A percentile compares a stretch with the other conserved stretches of the same genome.
Conservation (phyloP, 2,113 vertebrate genomes). For the Equus przewalskii region DNA sequence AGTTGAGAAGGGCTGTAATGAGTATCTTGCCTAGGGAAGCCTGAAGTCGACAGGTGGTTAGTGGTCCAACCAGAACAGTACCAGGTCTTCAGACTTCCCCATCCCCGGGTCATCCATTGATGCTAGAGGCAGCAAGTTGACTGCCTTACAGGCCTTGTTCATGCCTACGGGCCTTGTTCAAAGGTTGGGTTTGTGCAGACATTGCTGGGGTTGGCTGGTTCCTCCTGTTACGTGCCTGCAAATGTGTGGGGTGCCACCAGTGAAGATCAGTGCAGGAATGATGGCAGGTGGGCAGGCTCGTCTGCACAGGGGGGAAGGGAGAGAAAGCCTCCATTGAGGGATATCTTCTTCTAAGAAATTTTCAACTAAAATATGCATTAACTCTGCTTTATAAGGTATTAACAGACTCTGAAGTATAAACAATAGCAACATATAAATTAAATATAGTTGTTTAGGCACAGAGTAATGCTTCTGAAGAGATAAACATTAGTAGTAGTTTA, state of each 20-base stretch:
- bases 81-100: rapidly evolving
- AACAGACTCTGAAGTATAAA: neutral
- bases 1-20: rapidly evolving
- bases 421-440: neutral
- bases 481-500: neutral
- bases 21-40: too few species aligned
- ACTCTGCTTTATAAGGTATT: too few species aligned
- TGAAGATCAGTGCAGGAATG: rapidly evolving
- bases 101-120: rapidly evolving
- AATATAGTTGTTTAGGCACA: neutral
- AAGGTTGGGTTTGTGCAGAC: neutral
- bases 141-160: rapidly evolving
- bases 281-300: rapidly evolving
- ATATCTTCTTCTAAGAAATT: neutral
- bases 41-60: neutral
- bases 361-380: neutral
- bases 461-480: neutral
- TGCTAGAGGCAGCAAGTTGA: rapidly evolving
- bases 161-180: rapidly evolving
- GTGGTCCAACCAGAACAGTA: neutral
- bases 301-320: neutral
- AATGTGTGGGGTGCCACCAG: neutral
- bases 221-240: neutral
- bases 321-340: neutral
- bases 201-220: neutral